phyloP scores from a whole-genome alignment of 2,888 invertebrate genomes.

The Latrodectus elegans region DNA sequence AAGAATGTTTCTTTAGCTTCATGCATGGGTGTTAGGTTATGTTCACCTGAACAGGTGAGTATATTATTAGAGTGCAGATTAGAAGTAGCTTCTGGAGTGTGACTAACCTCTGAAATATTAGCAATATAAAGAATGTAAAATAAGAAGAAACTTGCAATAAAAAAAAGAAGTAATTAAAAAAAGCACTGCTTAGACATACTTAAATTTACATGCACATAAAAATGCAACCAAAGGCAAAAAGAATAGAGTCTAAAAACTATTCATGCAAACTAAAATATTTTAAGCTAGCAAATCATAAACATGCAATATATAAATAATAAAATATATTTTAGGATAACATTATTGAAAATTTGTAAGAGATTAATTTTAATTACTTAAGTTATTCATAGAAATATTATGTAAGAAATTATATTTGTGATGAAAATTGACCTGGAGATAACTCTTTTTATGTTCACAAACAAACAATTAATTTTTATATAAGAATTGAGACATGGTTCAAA shows the following conservation, averaged over 20 bases:
- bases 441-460: no score
- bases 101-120: constrained; percentile 51
- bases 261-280: no score
- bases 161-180: constrained; percentile 6
- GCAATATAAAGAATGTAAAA: constrained; percentile 40
- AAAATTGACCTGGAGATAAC: no score
- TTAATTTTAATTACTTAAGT: background rate
- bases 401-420: no score
- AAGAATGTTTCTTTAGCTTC: constrained; percentile 13
- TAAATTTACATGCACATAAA: constrained; percentile 29
- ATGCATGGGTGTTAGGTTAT: constrained; percentile 22
- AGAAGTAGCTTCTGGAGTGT: constrained; percentile 34
- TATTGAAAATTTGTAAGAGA: background rate
- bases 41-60: constrained; percentile 19
- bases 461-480: no score
- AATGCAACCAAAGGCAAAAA: constrained; percentile 4
- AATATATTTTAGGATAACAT: no score
- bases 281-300: no score
- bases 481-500: no score
- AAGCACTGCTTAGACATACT: background rate
- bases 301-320: no score
- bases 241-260: no score
- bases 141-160: constrained; percentile 5
- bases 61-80: constrained; percentile 50
- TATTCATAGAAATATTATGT: no score